Base-by-base conservation (phyloP, 2,113 vertebrate genomes). In the Catharus fuscescens region DNA sequence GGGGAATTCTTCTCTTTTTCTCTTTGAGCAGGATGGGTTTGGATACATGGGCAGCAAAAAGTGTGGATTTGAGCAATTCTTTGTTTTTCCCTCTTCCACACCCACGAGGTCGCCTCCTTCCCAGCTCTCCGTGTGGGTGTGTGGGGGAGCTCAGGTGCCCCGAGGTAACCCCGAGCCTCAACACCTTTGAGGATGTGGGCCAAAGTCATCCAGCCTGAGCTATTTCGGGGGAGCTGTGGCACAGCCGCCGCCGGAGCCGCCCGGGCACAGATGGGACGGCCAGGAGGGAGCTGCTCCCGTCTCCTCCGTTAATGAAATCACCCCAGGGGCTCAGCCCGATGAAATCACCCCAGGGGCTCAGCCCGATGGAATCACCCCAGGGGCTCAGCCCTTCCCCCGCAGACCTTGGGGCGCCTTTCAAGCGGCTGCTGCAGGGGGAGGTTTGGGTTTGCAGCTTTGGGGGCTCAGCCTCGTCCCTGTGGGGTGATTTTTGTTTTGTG, bases 141-240 rank as follows among this genome's bases (percentile, higher is more conserved):
- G 47, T 24, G 9, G 14, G 18, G 0, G 4, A 79, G 62, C 1
- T 80, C n/a, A 4, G 81, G 88, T 62, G 72, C 74, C 12, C 76
- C 8, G 29, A 93, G 86, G 82, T 92, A 93, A 95, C 90, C 84
- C 1, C 1, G 78, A 81, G 93, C 85, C 74, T 94, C 90, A 8
- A 12, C 19, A 95, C 92, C 95, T 93, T 95, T 93, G 86, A 96
- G 96, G 94, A 96, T 94, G 94, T 97, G 96, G 95, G 96, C 92
- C 95, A 97, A 97, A 96, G 96, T 97, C 96, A 94, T 47, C 14
- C 70, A 69, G 90, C n/a, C 88, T 82, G 93, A 95, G 90, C 90
- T 96, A 96, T 96, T 96, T 48, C 34, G 6, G 93, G 96, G 92
- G 64, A 81, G 34, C 18, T 1, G 14, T 18, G 10, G 32, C 87